These are phyloP conservation scores for Peribatodes rhomboidaria DNA, from an alignment of 2,888 invertebrate genomes.

Conservation along the genomic window DNA sequence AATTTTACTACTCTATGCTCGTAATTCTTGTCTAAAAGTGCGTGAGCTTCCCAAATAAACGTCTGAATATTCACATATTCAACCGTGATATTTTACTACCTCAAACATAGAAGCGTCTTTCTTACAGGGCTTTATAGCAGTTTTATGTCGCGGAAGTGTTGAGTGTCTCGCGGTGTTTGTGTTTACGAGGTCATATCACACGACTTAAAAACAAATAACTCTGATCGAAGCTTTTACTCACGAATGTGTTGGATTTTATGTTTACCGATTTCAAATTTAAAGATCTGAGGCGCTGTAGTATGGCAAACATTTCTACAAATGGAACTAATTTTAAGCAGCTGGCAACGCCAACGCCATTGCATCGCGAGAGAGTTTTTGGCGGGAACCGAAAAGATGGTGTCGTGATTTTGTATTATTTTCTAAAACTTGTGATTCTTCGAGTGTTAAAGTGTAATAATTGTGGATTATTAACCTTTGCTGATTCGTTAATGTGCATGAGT, in stretches of 20 bases:
- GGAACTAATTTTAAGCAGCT: background rate
- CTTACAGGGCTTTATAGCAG: constrained; percentile 54
- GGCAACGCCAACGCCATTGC: too few species aligned
- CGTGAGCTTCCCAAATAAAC: constrained; percentile 18
- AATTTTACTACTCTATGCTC: constrained; percentile 1
- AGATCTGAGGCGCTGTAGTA: too few species aligned
- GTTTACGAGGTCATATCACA: constrained; percentile 63
- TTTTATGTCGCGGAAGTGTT: constrained; percentile 60
- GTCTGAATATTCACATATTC: constrained; percentile 42
- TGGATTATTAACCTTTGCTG: too few species aligned
- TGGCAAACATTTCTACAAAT: background rate
- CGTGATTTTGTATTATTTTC: too few species aligned
- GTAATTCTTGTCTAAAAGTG: constrained; percentile 15
- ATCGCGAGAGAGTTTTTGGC: too few species aligned
- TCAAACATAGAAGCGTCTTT: constrained; percentile 48
- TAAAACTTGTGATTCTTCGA: too few species aligned
- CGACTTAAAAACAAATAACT: constrained; percentile 54
- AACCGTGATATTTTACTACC: constrained; percentile 34
- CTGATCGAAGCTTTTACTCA: constrained; percentile 38
- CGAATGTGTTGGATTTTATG: background rate
- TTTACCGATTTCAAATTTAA: too few species aligned
- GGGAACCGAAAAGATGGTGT: too few species aligned
- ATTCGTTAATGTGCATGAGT: too few species aligned
- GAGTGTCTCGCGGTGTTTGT: constrained; percentile 56
- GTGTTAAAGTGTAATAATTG: too few species aligned